Conservation (phyloP, 1,140 invertebrate genomes). For the Lordiphosa collinella region DNA sequence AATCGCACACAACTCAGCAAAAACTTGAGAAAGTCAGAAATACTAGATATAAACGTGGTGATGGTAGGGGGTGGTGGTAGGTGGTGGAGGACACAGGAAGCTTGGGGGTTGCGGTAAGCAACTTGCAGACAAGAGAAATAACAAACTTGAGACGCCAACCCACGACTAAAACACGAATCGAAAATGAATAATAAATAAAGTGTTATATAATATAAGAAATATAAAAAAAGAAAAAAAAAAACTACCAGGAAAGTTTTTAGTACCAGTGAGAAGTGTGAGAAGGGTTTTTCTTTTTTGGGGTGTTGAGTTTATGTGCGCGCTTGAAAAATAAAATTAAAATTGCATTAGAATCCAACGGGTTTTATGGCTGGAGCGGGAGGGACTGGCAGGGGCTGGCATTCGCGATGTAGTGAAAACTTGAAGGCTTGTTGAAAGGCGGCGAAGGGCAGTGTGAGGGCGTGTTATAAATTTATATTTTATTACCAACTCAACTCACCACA, state of each 20-base stretch:
- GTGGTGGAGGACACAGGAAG: background rate
- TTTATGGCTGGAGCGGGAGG: conserved; percentile 26
- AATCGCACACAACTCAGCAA: conserved; percentile 28
- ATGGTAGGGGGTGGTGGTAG: background rate
- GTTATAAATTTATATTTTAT: conserved; percentile 72
- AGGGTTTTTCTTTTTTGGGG: background rate
- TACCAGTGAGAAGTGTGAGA: conserved; percentile 1
- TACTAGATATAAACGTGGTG: background rate
- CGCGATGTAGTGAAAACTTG: conserved; percentile 56
- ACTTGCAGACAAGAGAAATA: conserved; percentile 76
- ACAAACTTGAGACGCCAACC: conserved; percentile 66
- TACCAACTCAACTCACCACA: conserved; percentile 32
- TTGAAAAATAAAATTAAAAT: conserved; percentile 78
- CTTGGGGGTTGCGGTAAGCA: conserved; percentile 50
- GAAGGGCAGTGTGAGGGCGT: conserved; percentile 37
- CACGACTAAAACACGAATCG: conserved; percentile 72
- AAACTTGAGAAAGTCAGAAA: conserved; percentile 17
- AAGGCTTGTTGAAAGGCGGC: conserved; percentile 63
- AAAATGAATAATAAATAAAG: conserved; percentile 78
- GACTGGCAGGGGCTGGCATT: background rate
- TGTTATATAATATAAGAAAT: conserved; percentile 78
- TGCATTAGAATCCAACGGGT: conserved; percentile 75
- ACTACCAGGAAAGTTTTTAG: conserved; percentile 51
- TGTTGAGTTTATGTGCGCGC: conserved; percentile 68
- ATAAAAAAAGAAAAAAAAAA: conserved; percentile 42